Base-by-base conservation (phyloP, 2,888 invertebrate genomes). In the Parthenolecanium corni region DNA sequence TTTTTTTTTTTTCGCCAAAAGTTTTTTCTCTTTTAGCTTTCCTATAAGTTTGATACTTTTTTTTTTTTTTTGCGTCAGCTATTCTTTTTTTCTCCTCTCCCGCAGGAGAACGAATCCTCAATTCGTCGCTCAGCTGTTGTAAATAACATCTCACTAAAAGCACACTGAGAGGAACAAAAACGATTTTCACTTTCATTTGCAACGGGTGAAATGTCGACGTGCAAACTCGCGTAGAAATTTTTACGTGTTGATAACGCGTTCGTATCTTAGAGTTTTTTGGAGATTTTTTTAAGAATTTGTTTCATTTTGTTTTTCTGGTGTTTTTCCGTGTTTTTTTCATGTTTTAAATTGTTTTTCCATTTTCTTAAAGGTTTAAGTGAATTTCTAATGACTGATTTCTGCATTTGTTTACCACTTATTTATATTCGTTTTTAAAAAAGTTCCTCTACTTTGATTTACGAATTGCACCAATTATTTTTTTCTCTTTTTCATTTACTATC, bases 131-230 rank as follows among this genome's bases (percentile, higher is more conserved):
- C 51, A 61, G 61, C 61, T 51, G 61, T 46, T 46, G 61, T 61
- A 61, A 61, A 61, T 61, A 61, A 61, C 61, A 61, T 61, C 61
- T 61, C 61, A 49, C 61, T 61, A 51, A 61, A 51, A 51, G 49
- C 47, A 25, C n/a, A n/a, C n/a, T n/a, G 24, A 24, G 49, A 57
- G 46, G 49, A 31, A 31, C 31, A 31, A 31, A 51, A 61, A 65
- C 56, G 65, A 52, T 58, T 63, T 54, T 61, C 64, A 53, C 52
- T 65, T 65, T 58, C 53, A 56, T 61, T 61, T 61, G 49, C 49
- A 42, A 16, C 44, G 12, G 21, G 16, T 18, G 58, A 20, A 31
- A 47, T 20, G 51, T 42, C 51, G 58, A 63, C 62, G 51, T 65
- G 57, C 42, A 54, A 49, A 64, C 40, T 51, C 56, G 16, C 18